Evolutionary conservation across 1,140 invertebrate genomes (phyloP), one percentile per base, ranked within the genome.

Genomic region (Neodiprion virginianus): DNA sequence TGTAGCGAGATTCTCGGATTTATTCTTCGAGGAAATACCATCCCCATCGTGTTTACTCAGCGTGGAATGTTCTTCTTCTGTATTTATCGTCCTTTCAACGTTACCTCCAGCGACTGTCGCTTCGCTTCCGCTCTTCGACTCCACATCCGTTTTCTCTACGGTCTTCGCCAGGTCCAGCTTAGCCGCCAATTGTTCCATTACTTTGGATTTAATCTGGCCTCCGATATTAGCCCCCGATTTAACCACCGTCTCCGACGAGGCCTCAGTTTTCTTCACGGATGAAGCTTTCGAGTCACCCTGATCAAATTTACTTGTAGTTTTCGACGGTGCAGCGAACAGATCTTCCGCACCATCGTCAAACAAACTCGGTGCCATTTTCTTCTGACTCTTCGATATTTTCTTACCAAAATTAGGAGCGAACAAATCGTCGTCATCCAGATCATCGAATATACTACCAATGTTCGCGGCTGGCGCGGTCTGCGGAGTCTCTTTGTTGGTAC

Each of bases 371-470:
- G 48, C 72, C 66, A 76, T 69, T 75, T 78, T 49, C 68, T 8
- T 69, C 47, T 69, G 68, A 47, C 68, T 12, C 10, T 12, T 3
- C 68, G 47, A 47, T 14, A 71, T 74, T 28, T 68, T 71, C 21
- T 75, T 70, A 48, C 69, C 17, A 71, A 65, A 67, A 72, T 72
- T 73, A 2, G 75, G 28, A 48, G 72, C 72, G 28, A 78, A 77
- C 7, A 80, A 74, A 70, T 76, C 75, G 48, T 82, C 79, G 48
- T 80, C 77, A 71, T 82, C 80, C 10, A 78, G 78, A 66, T 79
- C 75, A 74, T 81, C 80, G 69, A 80, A 80, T 66, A 81, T 80
- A 65, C 74, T 80, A 7, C 23, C 71, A 12, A 47, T 11, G 3
- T 69, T 69, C 21, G 40, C 8, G 67, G 21, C 12, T 12, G 67